Percentiles rank a stretch among this genome's conserved stretches.
Evolutionary conservation across 2,888 invertebrate species (phyloP).

Genomic region (Unio delphinus): DNA sequence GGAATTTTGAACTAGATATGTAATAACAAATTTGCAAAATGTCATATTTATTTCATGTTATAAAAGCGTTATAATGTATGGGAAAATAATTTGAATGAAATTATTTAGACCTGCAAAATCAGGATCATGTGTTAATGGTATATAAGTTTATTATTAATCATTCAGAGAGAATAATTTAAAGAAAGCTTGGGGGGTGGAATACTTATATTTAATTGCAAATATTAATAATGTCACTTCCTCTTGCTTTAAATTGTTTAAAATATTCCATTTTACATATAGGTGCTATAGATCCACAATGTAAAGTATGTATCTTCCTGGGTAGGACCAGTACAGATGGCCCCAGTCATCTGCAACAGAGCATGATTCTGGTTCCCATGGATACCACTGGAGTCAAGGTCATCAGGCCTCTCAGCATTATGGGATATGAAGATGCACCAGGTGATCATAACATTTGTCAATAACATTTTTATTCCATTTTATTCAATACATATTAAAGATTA

Average conservation of each 20-base stretch:
- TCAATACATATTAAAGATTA: too few species aligned
- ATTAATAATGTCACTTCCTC: background rate
- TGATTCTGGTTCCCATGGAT: conserved; percentile 73
- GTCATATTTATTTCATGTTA: too few species aligned
- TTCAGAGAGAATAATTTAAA: background rate
- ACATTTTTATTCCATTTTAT: too few species aligned
- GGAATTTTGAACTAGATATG: too few species aligned
- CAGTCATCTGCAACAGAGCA: conserved; percentile 70
- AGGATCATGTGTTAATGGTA: too few species aligned
- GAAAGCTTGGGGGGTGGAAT: background rate
- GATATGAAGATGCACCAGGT: conserved; percentile 72
- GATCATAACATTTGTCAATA: background rate
- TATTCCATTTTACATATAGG: conserved; percentile 36
- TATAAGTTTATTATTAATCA: too few species aligned
- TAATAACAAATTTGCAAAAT: too few species aligned
- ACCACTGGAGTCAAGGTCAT: conserved; percentile 70
- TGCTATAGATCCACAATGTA: conserved; percentile 71
- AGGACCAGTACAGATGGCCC: conserved; percentile 63
- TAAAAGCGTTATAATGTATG: too few species aligned
- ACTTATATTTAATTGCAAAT: too few species aligned
- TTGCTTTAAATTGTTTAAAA: too few species aligned
- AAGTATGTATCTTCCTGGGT: conserved; percentile 72
- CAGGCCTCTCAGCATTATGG: conserved; percentile 70
- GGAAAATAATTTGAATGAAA: too few species aligned
- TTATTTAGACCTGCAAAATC: too few species aligned